Percentiles rank a stretch among this genome's conserved stretches.
Conservation (phyloP, 1,140 invertebrate species). For the Patella vulgata region DNA sequence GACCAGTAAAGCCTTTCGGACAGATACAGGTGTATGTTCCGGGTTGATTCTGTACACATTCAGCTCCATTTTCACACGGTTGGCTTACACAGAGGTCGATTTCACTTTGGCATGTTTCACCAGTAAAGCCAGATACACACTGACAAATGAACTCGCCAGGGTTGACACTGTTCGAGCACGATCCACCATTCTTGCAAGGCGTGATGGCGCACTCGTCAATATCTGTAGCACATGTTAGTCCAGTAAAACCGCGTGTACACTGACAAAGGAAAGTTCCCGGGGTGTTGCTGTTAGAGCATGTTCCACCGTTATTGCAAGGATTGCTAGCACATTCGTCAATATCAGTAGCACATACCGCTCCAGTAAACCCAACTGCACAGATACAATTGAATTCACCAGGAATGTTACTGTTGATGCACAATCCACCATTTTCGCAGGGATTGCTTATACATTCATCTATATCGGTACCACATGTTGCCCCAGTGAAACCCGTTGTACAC, state of each 20-base stretch:
- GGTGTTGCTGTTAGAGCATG: conserved; percentile 84
- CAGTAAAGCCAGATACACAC: conserved; percentile 76
- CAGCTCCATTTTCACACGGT: conserved; percentile 72
- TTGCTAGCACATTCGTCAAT: conserved; percentile 73
- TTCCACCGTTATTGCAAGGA: conserved; percentile 90
- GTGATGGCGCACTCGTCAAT: conserved; percentile 35
- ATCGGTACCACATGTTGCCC: conserved; percentile 87
- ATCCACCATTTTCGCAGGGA: conserved; percentile 42
- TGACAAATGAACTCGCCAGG: conserved; percentile 88
- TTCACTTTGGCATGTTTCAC: conserved; percentile 17
- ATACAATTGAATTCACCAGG: conserved; percentile 16
- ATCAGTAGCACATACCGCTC: conserved; percentile 87
- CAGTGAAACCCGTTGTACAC: conserved; percentile 74
- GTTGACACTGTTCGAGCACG: conserved; percentile 84
- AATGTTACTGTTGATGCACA: conserved; percentile 20
- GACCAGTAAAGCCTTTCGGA: conserved; percentile 25
- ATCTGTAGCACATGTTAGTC: conserved; percentile 18
- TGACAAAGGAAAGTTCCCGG: conserved; percentile 88
- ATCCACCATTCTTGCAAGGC: conserved; percentile 89
- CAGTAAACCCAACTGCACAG: conserved; percentile 74
- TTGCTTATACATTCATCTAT: conserved; percentile 75
- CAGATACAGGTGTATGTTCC: conserved; percentile 37
- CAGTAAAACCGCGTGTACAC: conserved; percentile 76
- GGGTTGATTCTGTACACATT: conserved; percentile 24
- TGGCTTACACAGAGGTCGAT: conserved; percentile 16